These are phyloP conservation scores for Lucinisca nassula DNA, from an alignment of 2,888 invertebrate species.

Conservation along the genomic window DNA sequence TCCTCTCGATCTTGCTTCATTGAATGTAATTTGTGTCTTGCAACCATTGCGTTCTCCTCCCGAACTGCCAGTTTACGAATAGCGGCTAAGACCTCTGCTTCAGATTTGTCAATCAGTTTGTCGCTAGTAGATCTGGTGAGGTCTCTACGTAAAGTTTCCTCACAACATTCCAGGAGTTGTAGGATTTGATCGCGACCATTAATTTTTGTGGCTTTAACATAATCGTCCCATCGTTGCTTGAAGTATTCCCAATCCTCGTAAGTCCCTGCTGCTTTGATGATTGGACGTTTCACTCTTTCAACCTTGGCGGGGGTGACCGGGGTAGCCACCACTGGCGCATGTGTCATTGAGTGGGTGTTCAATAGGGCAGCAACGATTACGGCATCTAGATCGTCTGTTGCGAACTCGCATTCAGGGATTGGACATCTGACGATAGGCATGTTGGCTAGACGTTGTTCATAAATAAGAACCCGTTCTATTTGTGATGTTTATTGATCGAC, in stretches of 20 bases:
- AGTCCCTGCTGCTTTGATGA: background rate
- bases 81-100: background rate
- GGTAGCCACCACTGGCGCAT: background rate
- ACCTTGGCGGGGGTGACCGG: background rate
- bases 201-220: background rate
- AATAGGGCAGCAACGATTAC: background rate
- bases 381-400: background rate
- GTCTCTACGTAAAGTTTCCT: background rate
- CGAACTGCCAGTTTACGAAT: slow-evolving; percentile 4
- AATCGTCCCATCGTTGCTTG: background rate
- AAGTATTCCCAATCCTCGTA: slow-evolving; percentile 4
- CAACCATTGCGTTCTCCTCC: slow-evolving; percentile 8
- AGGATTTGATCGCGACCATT: background rate
- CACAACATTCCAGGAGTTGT: slow-evolving; percentile 1
- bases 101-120: background rate
- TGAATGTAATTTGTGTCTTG: background rate
- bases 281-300: background rate
- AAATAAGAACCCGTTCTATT: slow-evolving; percentile 6
- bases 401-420: background rate
- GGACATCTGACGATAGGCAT: background rate
- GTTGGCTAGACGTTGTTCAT: background rate
- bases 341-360: background rate
- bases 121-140: background rate
- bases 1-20: slow-evolving; percentile 12
- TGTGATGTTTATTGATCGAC: no score